Percentiles rank a stretch among this genome's conserved stretches.
Evolutionary conservation across 2,113 vertebrate genomes (phyloP).

Genomic region (Hemibagrus wyckioides): DNA sequence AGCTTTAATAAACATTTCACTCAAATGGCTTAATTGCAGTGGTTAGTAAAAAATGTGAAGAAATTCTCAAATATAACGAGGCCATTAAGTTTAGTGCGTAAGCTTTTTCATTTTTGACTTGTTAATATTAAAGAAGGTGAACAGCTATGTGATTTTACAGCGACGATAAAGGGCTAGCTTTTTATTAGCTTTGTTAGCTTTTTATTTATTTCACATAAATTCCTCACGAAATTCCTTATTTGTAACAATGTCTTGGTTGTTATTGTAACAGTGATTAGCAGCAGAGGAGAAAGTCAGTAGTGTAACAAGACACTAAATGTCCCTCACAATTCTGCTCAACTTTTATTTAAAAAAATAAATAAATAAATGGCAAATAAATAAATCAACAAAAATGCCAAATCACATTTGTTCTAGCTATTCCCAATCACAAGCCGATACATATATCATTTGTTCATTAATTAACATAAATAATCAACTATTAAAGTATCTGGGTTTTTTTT

Average conservation of each 20-base stretch:
- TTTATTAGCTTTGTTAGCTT: no score
- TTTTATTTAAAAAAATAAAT: no score
- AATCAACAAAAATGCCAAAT: neutral
- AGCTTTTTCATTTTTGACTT: neutral
- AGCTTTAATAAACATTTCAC: neutral
- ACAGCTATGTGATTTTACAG: neutral
- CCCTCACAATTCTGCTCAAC: neutral
- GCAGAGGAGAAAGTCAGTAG: neutral
- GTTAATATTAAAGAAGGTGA: neutral
- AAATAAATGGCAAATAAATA: no score
- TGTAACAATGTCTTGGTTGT: no score
- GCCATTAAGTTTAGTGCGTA: neutral
- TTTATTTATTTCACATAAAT: neutral
- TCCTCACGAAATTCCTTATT: neutral
- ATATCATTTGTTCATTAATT: neutral
- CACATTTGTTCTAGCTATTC: neutral
- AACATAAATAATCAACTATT: neutral
- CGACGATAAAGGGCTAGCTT: neutral
- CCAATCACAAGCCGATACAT: no score
- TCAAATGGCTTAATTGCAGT: neutral
- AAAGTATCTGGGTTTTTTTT: neutral
- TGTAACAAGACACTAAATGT: neutral
- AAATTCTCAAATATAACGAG: neutral
- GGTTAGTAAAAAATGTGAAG: no score
- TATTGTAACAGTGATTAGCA: neutral